Base-by-base conservation (phyloP, 2,797 vertebrate species). In the Rallus crepitans region DNA sequence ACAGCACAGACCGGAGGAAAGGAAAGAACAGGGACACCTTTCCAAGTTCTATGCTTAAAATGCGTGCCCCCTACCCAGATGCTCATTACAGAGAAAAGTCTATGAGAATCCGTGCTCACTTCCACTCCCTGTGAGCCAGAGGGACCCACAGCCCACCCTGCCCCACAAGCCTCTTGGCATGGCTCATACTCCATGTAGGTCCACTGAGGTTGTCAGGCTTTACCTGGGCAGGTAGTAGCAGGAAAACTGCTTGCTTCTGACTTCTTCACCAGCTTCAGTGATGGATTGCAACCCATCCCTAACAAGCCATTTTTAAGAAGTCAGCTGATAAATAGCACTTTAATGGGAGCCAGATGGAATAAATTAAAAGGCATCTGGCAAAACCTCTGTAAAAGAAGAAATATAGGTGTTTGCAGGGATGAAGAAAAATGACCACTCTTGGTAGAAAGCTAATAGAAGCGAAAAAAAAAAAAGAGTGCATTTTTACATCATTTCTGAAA, bases 41-140 rank as follows among this genome's bases (percentile, higher is more conserved):
- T 90, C 42, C 30, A 81, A 88, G 42, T 0, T 0, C 28, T 30
- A 12, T 5, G 1, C 0, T 0, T 35, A 30, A 72, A 83, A 69
- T 10, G 18, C 16, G 15, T 0, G 1, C 7, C 4, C 88, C 24
- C 50, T 91, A 47, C 70, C 69, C 82, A 35, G 45, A 28, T 42
- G 28, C 60, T 81, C 39, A 17, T 69, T 61, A 30, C 18, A 72
- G 39, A 40, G 12, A 25, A 53, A 53, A 59, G 20, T 7, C 50
- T 45, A 24, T 1, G 2, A 14, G 17, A 47, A 13, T 64, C 53
- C 65, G 75, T 53, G 21, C 50, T 89, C 11, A 3, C 27, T 75
- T 68, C 82, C 50, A 24, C 25, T 31, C 31, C 1, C 15, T 15
- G 19, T 30, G 35, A 77, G 39, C 48, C 53, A 53, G 47, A 71